Evolutionary conservation across 2,113 vertebrate species (phyloP), one percentile per base, ranked within the genome.

Genomic region (Apistogramma diplotaenia): DNA sequence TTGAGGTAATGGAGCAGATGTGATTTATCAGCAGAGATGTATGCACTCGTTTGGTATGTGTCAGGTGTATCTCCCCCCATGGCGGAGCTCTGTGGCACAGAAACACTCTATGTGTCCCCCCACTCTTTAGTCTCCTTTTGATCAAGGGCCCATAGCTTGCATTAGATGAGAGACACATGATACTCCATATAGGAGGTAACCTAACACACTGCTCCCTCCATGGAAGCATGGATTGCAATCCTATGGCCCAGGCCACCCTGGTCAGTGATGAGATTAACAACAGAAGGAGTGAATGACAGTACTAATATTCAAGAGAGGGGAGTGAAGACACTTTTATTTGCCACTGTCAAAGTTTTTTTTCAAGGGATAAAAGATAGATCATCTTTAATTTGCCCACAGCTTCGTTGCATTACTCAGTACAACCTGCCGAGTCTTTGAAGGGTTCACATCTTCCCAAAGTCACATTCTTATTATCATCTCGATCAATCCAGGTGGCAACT

Each of bases 91-190:
- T 35, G 27, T 51, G 57, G 58, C 87, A 87, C 57, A 82, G 74
- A 84, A 82, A 84, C 51, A 16, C 29, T 79, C 81, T 79, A 70
- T 75, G 19, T 89, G 83, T 79, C 59, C 82, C 83, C 13, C 77
- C 54, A 59, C 88, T 89, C 80, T 89, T 91, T 77, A 73, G 74
- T 78, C 79, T 79, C 71, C 93, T 93, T 93, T 95, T 95, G 94
- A 95, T 95, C 94, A 94, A 81, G 81, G 87, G 88, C 62, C 92
- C 94, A 91, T 94, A 90, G 70, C 93, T 89, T 86, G 91, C 91
- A 89, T 93, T 92, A 94, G 91, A 94, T 93, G 90, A 78, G 51
- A 29, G 93, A 93, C 82, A 95, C 88, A 86, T 56, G 94, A 95
- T 94, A 94, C 84, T 85, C 89, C 27, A 90, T 87, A 91, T 86